Conservation (phyloP, 37 sponge, comb jelly and placozoan species). For the Diacarnus erythraeanus region DNA sequence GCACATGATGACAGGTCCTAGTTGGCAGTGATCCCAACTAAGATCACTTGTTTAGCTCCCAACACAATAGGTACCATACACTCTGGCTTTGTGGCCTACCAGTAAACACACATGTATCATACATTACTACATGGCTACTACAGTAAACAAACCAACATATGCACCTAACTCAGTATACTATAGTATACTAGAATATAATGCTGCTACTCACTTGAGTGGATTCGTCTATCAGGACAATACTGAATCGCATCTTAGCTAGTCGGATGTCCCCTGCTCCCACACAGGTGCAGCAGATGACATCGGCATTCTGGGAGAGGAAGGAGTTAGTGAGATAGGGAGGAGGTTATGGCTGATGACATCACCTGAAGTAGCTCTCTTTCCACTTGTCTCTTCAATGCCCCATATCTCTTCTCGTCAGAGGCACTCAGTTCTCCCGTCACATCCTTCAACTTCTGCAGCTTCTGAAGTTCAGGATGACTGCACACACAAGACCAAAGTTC, state of each 20-base stretch:
- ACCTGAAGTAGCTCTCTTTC: conserved; percentile 91
- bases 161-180: too few species aligned
- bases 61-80: conserved; percentile 98
- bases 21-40: conserved; percentile 99
- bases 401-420: conserved; percentile 91
- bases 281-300: conserved; percentile 98
- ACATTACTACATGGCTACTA: not conserved
- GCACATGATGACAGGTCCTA: conserved; percentile 98
- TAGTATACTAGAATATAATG: not conserved
- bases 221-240: conserved; percentile 95
- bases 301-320: conserved; percentile 70
- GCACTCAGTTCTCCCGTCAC: conserved; percentile 91
- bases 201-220: conserved; percentile 70
- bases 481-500: too few species aligned
- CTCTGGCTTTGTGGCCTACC: conserved; percentile 95
- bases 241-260: conserved; percentile 86
- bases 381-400: conserved; percentile 73
- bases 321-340: not conserved
- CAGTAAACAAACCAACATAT: too few species aligned
- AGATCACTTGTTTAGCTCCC: conserved; percentile 91
- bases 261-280: conserved; percentile 95
- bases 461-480: conserved; percentile 86
- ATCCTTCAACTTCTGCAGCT: conserved; percentile 92
- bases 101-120: too few species aligned
- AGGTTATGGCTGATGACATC: not conserved